Evolutionary conservation across 1,140 invertebrate genomes (phyloP).

Genomic region (Panagrolaimus sp.): DNA sequence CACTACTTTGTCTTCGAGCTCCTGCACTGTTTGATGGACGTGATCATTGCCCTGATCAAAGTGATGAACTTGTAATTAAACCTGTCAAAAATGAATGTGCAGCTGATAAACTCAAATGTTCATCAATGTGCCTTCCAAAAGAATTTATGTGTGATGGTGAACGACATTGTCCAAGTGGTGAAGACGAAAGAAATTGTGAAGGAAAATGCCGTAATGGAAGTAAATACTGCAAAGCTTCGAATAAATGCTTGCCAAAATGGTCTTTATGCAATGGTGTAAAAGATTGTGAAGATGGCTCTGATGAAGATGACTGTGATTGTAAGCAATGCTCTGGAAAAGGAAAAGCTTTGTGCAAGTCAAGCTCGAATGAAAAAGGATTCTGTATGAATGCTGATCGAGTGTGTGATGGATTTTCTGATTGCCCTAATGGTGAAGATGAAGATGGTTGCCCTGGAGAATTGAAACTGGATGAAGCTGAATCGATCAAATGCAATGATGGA

Average conservation of each 20-base stretch:
- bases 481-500: constrained; percentile 18
- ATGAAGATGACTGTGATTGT: constrained; percentile 44
- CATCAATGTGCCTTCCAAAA: constrained; percentile 31
- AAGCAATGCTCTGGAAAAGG: constrained; percentile 29
- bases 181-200: constrained; percentile 38
- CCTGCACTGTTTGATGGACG: constrained; percentile 34
- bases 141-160: constrained; percentile 39
- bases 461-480: background rate
- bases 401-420: constrained; percentile 37
- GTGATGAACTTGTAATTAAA: constrained; percentile 29
- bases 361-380: constrained; percentile 15
- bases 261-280: constrained; percentile 36
- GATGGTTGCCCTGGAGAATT: constrained; percentile 25
- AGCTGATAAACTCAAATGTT: constrained; percentile 29
- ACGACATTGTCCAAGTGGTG: constrained; percentile 34
- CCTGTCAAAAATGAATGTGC: constrained; percentile 15
- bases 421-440: constrained; percentile 45
- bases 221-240: constrained; percentile 25
- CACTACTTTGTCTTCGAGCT: constrained; percentile 30
- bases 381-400: constrained; percentile 28
- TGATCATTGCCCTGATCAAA: constrained; percentile 29
- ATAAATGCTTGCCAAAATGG: constrained; percentile 42
- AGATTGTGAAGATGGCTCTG: constrained; percentile 30
- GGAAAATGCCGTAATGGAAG: constrained; percentile 29
- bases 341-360: constrained; percentile 26